Conservation (phyloP, 1,140 invertebrate genomes). For the Maniola jurtina region DNA sequence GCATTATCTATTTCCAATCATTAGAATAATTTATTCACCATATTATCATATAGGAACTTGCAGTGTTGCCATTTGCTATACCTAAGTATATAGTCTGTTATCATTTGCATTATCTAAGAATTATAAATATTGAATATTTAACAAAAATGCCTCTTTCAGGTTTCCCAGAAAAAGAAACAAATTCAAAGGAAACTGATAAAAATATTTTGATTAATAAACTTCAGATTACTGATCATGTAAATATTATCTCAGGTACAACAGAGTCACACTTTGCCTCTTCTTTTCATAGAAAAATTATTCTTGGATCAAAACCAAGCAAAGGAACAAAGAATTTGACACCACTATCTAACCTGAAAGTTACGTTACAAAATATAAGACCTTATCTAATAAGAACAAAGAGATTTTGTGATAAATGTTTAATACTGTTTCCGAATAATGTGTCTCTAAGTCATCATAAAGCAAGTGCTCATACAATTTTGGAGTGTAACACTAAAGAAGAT, state of each 20-base stretch:
- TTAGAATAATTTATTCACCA: too few relatives aligned
- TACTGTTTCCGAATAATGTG: slow-evolving; percentile 41
- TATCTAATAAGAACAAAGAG: slow-evolving; percentile 38
- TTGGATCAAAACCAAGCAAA: slow-evolving; percentile 37
- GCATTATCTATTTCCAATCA: too few relatives aligned
- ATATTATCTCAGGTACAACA: not conserved
- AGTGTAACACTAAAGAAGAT: not conserved
- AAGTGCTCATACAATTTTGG: slow-evolving; percentile 21
- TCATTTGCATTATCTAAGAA: too few relatives aligned
- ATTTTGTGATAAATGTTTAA: slow-evolving; percentile 47
- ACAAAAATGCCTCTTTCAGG: not conserved
- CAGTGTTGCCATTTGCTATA: too few relatives aligned
- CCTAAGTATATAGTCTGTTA: too few relatives aligned
- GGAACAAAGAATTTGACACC: not conserved
- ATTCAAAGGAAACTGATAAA: not conserved
- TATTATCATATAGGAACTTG: too few relatives aligned
- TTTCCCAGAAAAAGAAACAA: not conserved
- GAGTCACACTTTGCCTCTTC: not conserved
- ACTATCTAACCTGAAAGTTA: slow-evolving; percentile 26
- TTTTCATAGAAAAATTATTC: slow-evolving; percentile 26
- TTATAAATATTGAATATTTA: too few relatives aligned
- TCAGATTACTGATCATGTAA: not conserved
- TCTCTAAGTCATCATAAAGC: slow-evolving; percentile 33
- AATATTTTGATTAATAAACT: not conserved
- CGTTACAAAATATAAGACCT: slow-evolving; percentile 32